Evolutionary conservation across 2,113 vertebrate genomes (phyloP).

Genomic region (Forbesichthys papilliferus): DNA sequence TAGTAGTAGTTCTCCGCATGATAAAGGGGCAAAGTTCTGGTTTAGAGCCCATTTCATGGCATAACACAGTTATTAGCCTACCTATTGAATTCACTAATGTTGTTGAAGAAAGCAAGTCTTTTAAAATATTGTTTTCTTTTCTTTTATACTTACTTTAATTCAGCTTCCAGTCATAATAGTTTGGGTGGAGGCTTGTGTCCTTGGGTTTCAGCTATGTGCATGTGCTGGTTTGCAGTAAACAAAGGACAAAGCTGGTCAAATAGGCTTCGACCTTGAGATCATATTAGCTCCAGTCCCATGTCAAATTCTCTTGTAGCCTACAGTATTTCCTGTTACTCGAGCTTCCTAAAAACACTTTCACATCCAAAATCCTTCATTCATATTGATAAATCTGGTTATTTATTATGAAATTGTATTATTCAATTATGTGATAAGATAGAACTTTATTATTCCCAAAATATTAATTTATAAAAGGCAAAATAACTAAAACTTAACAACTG

Average conservation of each 20-base stretch:
- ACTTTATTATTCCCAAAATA: too few species aligned
- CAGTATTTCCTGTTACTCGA: slow-evolving; percentile 8
- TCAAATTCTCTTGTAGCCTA: neutral
- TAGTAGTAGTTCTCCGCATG: neutral
- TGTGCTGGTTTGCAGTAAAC: neutral
- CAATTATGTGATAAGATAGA: too few species aligned
- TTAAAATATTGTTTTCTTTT: too few species aligned
- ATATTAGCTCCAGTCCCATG: neutral
- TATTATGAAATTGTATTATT: too few species aligned
- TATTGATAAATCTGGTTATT: neutral
- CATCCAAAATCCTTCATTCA: slow-evolving; percentile 14
- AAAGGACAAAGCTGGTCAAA: neutral
- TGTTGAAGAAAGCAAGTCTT: too few species aligned
- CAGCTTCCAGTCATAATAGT: neutral
- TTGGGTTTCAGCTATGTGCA: neutral
- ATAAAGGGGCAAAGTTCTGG: neutral
- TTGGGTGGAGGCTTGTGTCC: neutral
- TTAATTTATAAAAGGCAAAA: too few species aligned
- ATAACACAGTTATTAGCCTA: neutral
- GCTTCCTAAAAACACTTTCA: slow-evolving; percentile 26
- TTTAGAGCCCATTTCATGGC: neutral
- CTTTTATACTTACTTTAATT: too few species aligned
- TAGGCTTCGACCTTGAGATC: neutral
- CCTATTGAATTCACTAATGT: too few species aligned
- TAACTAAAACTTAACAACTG: too few species aligned